Conservation (phyloP, 2,888 invertebrate species). For the Sminthurides aquaticus region DNA sequence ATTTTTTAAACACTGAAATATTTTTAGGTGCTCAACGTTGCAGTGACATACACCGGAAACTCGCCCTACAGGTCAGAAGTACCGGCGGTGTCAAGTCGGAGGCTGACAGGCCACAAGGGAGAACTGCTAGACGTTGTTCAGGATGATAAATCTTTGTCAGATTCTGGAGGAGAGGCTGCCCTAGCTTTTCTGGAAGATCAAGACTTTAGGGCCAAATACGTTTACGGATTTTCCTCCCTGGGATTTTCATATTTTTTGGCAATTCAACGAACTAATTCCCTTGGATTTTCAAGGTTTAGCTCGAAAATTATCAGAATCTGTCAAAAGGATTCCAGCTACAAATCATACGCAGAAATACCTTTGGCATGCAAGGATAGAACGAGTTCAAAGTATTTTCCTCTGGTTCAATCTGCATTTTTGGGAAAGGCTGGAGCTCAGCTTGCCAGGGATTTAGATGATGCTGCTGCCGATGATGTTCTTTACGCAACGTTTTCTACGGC, state of each 20-base stretch:
- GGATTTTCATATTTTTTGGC: constrained; percentile 17
- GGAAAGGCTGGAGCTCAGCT: constrained; percentile 6
- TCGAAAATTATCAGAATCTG: constrained; percentile 16
- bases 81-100: constrained; percentile 10
- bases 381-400: neutral
- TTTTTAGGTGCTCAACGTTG: constrained; percentile 14
- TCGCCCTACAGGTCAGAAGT: constrained; percentile 8
- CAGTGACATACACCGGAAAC: constrained; percentile 9
- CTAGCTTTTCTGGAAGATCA: neutral
- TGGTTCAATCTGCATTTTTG: constrained; percentile 2
- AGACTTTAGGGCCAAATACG: constrained; percentile 11
- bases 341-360: constrained; percentile 18
- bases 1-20: too few species aligned
- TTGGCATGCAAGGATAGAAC: constrained; percentile 9
- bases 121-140: neutral
- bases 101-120: neutral
- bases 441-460: constrained; percentile 6
- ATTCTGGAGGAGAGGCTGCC: neutral
- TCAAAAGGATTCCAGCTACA: constrained; percentile 11
- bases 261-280: neutral
- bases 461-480: constrained; percentile 8
- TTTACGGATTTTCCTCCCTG: constrained; percentile 13
- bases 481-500: constrained; percentile 14
- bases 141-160: neutral
- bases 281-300: neutral